Evolutionary conservation across 2,888 invertebrate genomes (phyloP).

Genomic region (Conchocele bisecta): DNA sequence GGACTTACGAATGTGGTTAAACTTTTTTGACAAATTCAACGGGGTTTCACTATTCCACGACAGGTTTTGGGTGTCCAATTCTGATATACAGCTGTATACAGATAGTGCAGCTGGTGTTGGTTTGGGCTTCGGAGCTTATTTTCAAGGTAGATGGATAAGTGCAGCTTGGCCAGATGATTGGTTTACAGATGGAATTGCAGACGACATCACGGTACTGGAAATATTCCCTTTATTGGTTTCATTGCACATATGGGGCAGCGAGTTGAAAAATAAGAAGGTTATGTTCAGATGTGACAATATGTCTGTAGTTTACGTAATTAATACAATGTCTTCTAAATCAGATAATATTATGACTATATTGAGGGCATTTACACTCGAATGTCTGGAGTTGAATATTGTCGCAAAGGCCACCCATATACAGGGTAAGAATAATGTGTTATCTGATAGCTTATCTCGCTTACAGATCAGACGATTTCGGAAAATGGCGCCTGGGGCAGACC

Average conservation of each 20-base stretch:
- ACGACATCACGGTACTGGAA: constrained; percentile 22
- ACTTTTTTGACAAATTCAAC: neutral
- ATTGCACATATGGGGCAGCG: constrained; percentile 10
- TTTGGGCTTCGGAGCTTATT: constrained; percentile 18
- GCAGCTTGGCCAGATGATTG: constrained; percentile 7
- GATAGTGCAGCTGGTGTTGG: constrained; percentile 7
- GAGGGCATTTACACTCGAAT: constrained; percentile 13
- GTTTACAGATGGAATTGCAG: constrained; percentile 8
- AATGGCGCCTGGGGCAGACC: constrained; percentile 13
- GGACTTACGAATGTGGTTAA: neutral
- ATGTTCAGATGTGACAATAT: constrained; percentile 22
- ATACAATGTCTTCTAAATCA: constrained; percentile 18
- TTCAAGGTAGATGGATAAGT: constrained; percentile 6
- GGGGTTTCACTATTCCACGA: constrained; percentile 5
- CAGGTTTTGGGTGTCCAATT: constrained; percentile 6
- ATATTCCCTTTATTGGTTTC: constrained; percentile 16
- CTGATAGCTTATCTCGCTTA: constrained; percentile 27
- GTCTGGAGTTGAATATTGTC: constrained; percentile 12
- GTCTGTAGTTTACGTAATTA: constrained; percentile 34
- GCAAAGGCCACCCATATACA: constrained; percentile 24
- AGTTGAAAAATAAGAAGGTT: constrained; percentile 12
- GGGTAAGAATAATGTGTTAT: constrained; percentile 7
- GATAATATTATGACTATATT: constrained; percentile 19
- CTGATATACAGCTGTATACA: constrained; percentile 13
- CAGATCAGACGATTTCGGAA: constrained; percentile 19